Evolutionary conservation across 2,797 vertebrate genomes (phyloP), one percentile per base, ranked within the genome.

Genomic region (Percopsis omiscomaycus): DNA sequence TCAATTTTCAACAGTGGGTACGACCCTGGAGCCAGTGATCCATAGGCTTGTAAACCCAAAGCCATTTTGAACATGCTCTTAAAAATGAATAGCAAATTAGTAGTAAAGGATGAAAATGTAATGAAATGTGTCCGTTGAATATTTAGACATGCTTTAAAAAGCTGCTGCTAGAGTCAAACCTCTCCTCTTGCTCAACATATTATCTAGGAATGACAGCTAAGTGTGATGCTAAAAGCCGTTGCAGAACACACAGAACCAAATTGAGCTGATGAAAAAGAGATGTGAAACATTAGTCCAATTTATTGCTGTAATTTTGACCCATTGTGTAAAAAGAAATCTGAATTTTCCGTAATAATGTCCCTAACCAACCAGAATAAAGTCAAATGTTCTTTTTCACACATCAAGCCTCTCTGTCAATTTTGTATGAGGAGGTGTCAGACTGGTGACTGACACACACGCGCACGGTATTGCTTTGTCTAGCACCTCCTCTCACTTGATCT

Each of bases 61-160:
- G 82, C 84, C 81, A 88, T 88, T 85, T 88, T 32, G 2, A 78
- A 78, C 65, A 73, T 76, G 80, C 84, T 84, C 78, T 83, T 89
- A 88, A 88, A 88, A 86, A 80, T 68, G 62, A 81, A 88, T 75
- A 69, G 81, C 66, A 88, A 88, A 90, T 90, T 87, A 88, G 84
- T 77, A 83, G 86, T 91, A 90, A 91, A 92, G 89, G 59, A 74
- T 69, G 58, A 75, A 82, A 57, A 84, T 51, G 86, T 78, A 72
- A 78, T 90, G 75, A 87, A 77, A 86, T 86, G 68, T 72, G 75
- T 63, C 61, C 56, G 71, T 52, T 77, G 77, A 85, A 86, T 83
- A 82, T 79, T 84, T 68, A 74, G 73, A 60, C 66, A 82, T 79
- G 67, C 77, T 80, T 78, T 53, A 68, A 69, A 68, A 71, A 28